Evolutionary conservation across 2,888 invertebrate species (phyloP).

Genomic region (Aleiodes alternator): DNA sequence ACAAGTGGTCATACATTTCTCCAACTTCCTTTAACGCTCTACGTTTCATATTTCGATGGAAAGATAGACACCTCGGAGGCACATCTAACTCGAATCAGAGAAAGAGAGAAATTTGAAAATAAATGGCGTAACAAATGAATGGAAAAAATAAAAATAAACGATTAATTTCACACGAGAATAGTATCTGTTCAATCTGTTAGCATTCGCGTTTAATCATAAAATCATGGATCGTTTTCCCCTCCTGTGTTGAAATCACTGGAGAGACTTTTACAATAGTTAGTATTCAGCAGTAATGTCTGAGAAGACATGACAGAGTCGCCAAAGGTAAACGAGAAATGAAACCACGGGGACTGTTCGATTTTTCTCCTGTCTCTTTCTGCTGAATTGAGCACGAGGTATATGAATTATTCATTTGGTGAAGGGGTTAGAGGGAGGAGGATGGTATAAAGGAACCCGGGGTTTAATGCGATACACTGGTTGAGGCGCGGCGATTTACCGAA

Average conservation of each 20-base stretch:
- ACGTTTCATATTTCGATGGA: constrained; percentile 55
- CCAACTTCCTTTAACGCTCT: constrained; percentile 35
- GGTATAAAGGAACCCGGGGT: constrained; percentile 55
- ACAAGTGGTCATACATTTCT: constrained; percentile 53
- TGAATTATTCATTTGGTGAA: constrained; percentile 71
- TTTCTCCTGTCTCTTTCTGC: constrained; percentile 60
- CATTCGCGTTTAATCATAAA: constrained; percentile 21
- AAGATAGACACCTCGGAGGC: too few species aligned
- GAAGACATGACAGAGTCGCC: constrained; percentile 37
- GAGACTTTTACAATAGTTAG: constrained; percentile 14
- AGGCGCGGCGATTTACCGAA: constrained; percentile 70
- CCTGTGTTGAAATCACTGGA: background rate
- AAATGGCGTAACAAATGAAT: background rate
- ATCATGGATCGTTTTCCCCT: constrained; percentile 1
- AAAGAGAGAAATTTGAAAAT: constrained; percentile 30
- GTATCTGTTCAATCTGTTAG: constrained; percentile 9
- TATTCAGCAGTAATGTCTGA: constrained; percentile 24
- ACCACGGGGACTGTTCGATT: constrained; percentile 10
- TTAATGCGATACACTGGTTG: constrained; percentile 72
- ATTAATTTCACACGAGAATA: too few species aligned
- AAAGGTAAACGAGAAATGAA: constrained; percentile 36
- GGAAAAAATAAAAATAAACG: background rate
- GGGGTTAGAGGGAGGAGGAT: constrained; percentile 54
- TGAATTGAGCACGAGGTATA: constrained; percentile 68
- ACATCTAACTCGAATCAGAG: background rate